Base-by-base conservation (phyloP, 2,888 invertebrate species). In the Xanthia togata region DNA sequence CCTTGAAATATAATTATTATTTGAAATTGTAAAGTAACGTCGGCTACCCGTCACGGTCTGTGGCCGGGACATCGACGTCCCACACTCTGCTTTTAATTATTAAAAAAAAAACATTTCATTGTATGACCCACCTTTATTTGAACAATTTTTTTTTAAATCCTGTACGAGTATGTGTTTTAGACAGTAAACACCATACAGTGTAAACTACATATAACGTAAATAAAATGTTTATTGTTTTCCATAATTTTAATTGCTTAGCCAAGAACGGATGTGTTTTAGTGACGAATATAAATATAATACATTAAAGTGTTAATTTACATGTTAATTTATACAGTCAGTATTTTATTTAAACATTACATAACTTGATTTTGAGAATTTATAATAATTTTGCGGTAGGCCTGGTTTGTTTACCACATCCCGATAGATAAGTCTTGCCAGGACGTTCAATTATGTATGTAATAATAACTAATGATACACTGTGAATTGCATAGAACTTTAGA, bases 41-140 rank as follows among this genome's bases (percentile, higher is more conserved):
- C 91, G 91, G 91, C 91, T 89, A 89, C 88, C 94, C 94, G 96
- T 95, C 95, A 95, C 94, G 96, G 92, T 95, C 89, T 88, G 90
- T 90, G 92, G 84, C 67, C 87, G 87, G 91, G 93, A 88, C 94
- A 89, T 93, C 94, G 94, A 94, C 94, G 93, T 89, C 90, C 83
- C 86, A 85, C 78, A 81, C 81, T 89, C 86, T 83, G 81, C 87
- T 89, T 89, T 89, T 90, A 89, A 92, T 90, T 87, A n/a, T n/a
- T n/a, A n/a, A n/a, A n/a, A n/a, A n/a, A n/a, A n/a, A n/a, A n/a
- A n/a, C 83, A 87, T 90, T 89, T 91, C 82, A 78, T 89, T 92
- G 91, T 91, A 91, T 82, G 86, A 84, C 87, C 85, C 79, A 76
- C 74, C 78, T 81, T 72, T 73, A 78, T 82, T 73, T 65, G 60